Evolutionary conservation across 2,888 invertebrate species (phyloP).

Genomic region (Cryptocheilus praepositus): DNA sequence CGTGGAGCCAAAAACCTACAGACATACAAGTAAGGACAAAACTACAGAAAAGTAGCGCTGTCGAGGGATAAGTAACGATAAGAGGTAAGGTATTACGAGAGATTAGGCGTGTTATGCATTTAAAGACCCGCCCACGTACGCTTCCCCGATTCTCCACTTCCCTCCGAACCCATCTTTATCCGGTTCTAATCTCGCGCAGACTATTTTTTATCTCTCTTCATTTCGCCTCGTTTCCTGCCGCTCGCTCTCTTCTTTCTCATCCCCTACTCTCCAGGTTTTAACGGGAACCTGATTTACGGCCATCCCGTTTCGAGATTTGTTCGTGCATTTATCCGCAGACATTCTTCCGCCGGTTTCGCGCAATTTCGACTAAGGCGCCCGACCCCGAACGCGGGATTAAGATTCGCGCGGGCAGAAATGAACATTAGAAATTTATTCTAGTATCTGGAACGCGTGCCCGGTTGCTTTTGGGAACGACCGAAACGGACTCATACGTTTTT

Average conservation of each 20-base stretch:
- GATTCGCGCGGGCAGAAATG: not conserved
- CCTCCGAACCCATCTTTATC: slow-evolving; percentile 18
- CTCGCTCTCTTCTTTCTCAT: not conserved
- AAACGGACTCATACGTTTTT: too few species aligned
- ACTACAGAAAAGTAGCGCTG: slow-evolving; percentile 2
- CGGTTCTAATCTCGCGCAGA: slow-evolving; percentile 31
- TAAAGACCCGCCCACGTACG: slow-evolving; percentile 18
- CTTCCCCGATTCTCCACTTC: not conserved
- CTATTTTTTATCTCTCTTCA: too few species aligned
- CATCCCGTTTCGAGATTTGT: not conserved
- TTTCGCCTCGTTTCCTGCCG: not conserved
- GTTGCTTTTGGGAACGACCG: too few species aligned
- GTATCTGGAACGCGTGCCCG: too few species aligned
- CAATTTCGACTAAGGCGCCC: not conserved
- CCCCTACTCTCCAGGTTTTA: not conserved
- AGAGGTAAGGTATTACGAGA: slow-evolving; percentile 34
- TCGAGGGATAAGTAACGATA: slow-evolving; percentile 30
- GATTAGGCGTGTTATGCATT: slow-evolving; percentile 44
- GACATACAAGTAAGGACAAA: slow-evolving; percentile 2
- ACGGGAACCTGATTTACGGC: not conserved
- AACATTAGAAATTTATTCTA: too few species aligned
- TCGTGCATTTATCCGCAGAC: slow-evolving; percentile 4
- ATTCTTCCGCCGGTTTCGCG: not conserved
- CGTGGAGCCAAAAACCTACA: too few species aligned
- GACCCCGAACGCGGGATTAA: not conserved